Conservation (phyloP, 2,888 invertebrate genomes). For the Sphecodes monilicornis region DNA sequence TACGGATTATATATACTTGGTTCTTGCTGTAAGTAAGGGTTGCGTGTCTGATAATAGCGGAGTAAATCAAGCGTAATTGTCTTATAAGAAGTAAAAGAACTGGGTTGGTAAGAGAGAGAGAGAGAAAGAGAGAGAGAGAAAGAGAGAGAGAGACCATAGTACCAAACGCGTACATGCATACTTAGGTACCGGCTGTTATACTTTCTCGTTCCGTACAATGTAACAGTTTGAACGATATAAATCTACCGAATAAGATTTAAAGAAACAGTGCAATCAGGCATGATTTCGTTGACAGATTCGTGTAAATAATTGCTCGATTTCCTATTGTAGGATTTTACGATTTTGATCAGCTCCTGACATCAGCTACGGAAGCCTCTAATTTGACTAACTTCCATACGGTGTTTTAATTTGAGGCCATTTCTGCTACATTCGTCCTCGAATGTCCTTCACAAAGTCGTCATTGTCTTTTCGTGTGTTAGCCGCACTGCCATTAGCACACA, state of each 20-base stretch:
- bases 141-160: background rate
- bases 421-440: too few species aligned
- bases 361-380: background rate
- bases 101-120: background rate
- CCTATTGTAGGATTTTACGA: background rate
- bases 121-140: background rate
- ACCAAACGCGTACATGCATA: slow-evolving; percentile 14
- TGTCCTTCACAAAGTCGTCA: too few species aligned
- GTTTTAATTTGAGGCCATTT: too few species aligned
- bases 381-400: background rate
- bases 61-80: slow-evolving; percentile 41
- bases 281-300: background rate
- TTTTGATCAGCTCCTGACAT: background rate
- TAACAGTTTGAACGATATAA: background rate
- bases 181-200: slow-evolving; percentile 6
- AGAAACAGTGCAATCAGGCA: background rate
- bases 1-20: slow-evolving; percentile 41
- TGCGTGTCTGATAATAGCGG: slow-evolving; percentile 36
- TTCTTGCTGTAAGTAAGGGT: slow-evolving; percentile 39
- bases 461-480: too few species aligned
- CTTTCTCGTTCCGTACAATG: background rate
- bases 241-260: background rate
- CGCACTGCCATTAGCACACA: too few species aligned
- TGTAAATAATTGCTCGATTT: background rate
- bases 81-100: slow-evolving; percentile 43